A percentile compares a stretch with the other conserved stretches of the same genome.
Conservation (phyloP, 2,797 vertebrate species). For the Brotula barbata region DNA sequence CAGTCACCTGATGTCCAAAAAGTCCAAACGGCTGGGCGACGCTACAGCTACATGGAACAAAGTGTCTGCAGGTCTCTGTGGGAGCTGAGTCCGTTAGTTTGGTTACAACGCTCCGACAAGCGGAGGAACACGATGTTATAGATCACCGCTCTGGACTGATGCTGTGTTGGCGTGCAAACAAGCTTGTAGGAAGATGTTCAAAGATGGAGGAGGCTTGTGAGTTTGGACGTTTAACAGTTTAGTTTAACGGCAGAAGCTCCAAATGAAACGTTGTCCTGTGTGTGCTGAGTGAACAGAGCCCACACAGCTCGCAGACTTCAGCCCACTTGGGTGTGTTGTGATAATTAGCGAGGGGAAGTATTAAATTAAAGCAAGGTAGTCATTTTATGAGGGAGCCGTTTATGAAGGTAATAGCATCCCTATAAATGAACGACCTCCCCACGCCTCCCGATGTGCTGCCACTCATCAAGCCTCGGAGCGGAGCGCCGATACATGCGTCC, state of each 20-base stretch:
- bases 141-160: too few relatives aligned
- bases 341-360: slow-evolving; percentile 76
- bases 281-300: slow-evolving; percentile 23
- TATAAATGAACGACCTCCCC: slow-evolving; percentile 73
- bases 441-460: slow-evolving; percentile 68
- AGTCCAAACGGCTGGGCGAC: too few relatives aligned
- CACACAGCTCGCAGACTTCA: slow-evolving; percentile 51
- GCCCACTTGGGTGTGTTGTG: slow-evolving; percentile 43
- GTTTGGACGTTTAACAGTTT: neutral
- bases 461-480: slow-evolving; percentile 58
- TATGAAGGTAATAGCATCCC: slow-evolving; percentile 75
- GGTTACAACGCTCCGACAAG: too few relatives aligned
- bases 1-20: too few relatives aligned
- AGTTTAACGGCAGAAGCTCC: too few relatives aligned
- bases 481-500: slow-evolving; percentile 43
- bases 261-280: too few relatives aligned
- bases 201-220: neutral
- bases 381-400: slow-evolving; percentile 73
- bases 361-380: slow-evolving; percentile 76
- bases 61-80: too few relatives aligned
- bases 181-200: neutral
- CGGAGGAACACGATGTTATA: too few relatives aligned
- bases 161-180: too few relatives aligned
- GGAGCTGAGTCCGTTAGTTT: too few relatives aligned
- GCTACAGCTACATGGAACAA: too few relatives aligned